A percentile compares a stretch with the other conserved stretches of the same genome.
These are phyloP conservation scores for Gila orcuttii DNA, from an alignment of 2,113 vertebrate species.

Conservation along the genomic window DNA sequence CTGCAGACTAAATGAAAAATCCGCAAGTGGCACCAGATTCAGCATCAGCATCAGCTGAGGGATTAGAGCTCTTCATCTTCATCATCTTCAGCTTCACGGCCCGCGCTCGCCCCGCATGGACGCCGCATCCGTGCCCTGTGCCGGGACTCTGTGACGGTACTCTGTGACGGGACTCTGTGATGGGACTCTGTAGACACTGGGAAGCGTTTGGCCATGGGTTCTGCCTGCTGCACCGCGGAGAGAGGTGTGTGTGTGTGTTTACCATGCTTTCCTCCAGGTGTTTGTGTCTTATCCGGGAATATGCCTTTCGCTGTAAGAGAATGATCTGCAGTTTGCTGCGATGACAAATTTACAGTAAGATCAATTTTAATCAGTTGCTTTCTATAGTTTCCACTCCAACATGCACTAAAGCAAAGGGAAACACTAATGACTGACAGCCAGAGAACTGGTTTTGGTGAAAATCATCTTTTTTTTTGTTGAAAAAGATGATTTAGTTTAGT, in stretches of 20 bases:
- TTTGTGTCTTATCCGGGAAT: neutral
- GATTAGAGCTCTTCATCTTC: conserved; percentile 60
- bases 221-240: conserved; percentile 78
- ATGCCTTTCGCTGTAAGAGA: neutral
- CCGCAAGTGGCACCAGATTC: conserved; percentile 9
- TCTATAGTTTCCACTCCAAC: neutral
- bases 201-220: conserved; percentile 81
- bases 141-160: conserved; percentile 30
- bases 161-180: conserved; percentile 59
- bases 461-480: too few species aligned
- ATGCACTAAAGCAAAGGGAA: neutral
- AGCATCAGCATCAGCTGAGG: conserved; percentile 17
- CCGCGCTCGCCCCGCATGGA: too few species aligned
- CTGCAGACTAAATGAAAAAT: conserved; percentile 70
- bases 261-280: neutral
- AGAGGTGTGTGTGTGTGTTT: conserved; percentile 77
- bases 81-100: neutral
- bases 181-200: conserved; percentile 67
- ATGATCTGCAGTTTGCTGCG: neutral
- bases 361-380: too few species aligned
- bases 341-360: too few species aligned
- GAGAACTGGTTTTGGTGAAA: neutral
- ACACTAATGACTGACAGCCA: too few species aligned
- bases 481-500: neutral
- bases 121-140: neutral